These are phyloP conservation scores for Drosophila hydei DNA, from an alignment of 1,140 invertebrate species.

Conservation along the genomic window DNA sequence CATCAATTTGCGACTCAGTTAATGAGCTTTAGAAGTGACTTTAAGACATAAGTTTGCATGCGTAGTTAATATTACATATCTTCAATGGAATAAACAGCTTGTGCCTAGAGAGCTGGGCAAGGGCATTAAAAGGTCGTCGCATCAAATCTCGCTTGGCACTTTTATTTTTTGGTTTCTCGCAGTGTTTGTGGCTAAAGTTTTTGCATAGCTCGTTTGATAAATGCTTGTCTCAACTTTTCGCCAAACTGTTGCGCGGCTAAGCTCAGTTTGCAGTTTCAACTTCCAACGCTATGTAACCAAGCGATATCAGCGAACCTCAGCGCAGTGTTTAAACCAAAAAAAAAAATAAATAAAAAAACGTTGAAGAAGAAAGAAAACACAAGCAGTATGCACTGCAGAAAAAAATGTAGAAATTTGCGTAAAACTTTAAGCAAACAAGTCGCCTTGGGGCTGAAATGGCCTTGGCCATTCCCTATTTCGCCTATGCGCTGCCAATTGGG, in stretches of 20 bases:
- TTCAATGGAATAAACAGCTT: background rate
- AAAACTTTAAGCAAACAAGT: constrained; percentile 72
- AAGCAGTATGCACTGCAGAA: constrained; percentile 6
- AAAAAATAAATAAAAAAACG: background rate
- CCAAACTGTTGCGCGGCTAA: constrained; percentile 69
- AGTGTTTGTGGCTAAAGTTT: constrained; percentile 46
- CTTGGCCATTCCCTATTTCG: constrained; percentile 26
- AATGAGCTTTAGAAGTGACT: background rate
- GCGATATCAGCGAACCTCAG: constrained; percentile 56
- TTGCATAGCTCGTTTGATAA: constrained; percentile 65
- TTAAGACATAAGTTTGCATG: background rate
- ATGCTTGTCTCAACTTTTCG: constrained; percentile 73
- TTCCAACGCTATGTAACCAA: constrained; percentile 31
- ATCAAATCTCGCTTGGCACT: background rate
- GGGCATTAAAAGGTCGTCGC: constrained; percentile 16
- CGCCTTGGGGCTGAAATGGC: constrained; percentile 13
- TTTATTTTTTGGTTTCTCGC: constrained; percentile 26
- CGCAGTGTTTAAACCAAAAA: constrained; percentile 20
- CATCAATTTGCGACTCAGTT: background rate
- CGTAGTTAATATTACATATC: background rate
- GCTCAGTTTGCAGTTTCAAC: constrained; percentile 40
- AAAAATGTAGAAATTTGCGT: constrained; percentile 61
- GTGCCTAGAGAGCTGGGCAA: background rate
- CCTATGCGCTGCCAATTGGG: constrained; percentile 1
- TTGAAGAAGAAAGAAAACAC: constrained; percentile 5